Percentiles rank a stretch among this genome's conserved stretches.
These are phyloP conservation scores for Hyles lineata DNA, from an alignment of 2,888 invertebrate genomes.

Conservation along the genomic window DNA sequence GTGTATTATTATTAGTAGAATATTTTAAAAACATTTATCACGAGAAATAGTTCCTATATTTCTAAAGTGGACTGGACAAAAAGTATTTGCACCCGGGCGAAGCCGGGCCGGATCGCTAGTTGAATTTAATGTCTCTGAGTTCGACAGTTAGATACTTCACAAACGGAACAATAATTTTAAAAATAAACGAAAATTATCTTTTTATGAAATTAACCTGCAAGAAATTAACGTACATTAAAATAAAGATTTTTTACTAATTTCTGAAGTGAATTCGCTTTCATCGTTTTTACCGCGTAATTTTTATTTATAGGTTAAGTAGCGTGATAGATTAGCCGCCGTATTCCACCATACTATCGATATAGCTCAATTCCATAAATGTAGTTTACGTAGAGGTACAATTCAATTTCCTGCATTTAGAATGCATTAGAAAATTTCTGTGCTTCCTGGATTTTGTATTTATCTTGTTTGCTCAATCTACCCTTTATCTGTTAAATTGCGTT, in stretches of 20 bases:
- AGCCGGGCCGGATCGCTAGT: too few relatives aligned
- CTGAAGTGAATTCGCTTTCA: not conserved
- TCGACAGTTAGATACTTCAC: too few relatives aligned
- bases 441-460: not conserved
- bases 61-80: too few relatives aligned
- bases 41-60: too few relatives aligned
- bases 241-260: not conserved
- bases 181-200: too few relatives aligned
- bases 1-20: too few relatives aligned
- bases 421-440: not conserved
- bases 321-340: not conserved
- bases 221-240: not conserved
- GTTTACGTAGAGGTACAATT: not conserved
- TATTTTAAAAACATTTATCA: too few relatives aligned
- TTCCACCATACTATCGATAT: slow-evolving; percentile 1
- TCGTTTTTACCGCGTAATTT: not conserved
- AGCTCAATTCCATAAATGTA: slow-evolving; percentile 16
- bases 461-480: not conserved
- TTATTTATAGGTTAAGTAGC: not conserved
- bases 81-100: too few relatives aligned
- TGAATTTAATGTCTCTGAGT: too few relatives aligned
- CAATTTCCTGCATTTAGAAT: not conserved
- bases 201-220: not conserved
- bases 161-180: too few relatives aligned
- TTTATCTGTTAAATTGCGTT: not conserved